A percentile compares a stretch with the other conserved stretches of the same genome.
Conservation (phyloP, 2,888 invertebrate genomes). For the Ichneumoninae sp. region DNA sequence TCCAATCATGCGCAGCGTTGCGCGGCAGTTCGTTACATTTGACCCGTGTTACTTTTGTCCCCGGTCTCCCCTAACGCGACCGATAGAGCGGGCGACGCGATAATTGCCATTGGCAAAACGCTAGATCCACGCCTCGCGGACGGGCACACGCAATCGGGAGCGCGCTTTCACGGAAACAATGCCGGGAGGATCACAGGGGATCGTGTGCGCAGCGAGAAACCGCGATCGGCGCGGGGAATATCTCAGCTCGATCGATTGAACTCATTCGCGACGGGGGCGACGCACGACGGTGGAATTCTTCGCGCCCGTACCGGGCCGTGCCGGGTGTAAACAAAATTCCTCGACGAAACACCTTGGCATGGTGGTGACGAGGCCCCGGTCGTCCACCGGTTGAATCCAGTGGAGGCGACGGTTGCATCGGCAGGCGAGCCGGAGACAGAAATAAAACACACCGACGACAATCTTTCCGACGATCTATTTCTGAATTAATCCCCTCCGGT, state of each 20-base stretch:
- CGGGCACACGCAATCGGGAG: neutral
- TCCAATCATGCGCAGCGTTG: no score
- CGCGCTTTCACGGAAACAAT: conserved; percentile 33
- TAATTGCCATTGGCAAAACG: conserved; percentile 2
- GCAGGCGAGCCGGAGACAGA: conserved; percentile 25
- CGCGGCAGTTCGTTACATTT: no score
- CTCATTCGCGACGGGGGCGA: conserved; percentile 36
- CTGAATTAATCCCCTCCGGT: conserved; percentile 30
- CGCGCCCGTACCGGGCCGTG: conserved; percentile 55
- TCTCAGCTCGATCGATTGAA: conserved; percentile 3
- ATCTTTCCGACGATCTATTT: conserved; percentile 36
- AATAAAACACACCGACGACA: conserved; percentile 31
- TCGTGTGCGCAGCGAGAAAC: conserved; percentile 4
- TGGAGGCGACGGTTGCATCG: conserved; percentile 28
- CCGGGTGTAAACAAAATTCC: conserved; percentile 64
- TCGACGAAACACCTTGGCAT: conserved; percentile 60
- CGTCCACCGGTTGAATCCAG: conserved; percentile 40
- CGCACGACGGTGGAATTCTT: conserved; percentile 61
- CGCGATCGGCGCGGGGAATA: conserved; percentile 1
- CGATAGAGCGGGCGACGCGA: neutral
- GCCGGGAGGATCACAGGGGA: neutral
- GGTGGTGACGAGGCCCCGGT: conserved; percentile 37
- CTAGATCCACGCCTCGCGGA: neutral
- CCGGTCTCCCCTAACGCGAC: neutral
- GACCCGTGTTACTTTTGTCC: no score